Base-by-base conservation (phyloP, 2,888 invertebrate species). In the Ptychoptera contaminata region DNA sequence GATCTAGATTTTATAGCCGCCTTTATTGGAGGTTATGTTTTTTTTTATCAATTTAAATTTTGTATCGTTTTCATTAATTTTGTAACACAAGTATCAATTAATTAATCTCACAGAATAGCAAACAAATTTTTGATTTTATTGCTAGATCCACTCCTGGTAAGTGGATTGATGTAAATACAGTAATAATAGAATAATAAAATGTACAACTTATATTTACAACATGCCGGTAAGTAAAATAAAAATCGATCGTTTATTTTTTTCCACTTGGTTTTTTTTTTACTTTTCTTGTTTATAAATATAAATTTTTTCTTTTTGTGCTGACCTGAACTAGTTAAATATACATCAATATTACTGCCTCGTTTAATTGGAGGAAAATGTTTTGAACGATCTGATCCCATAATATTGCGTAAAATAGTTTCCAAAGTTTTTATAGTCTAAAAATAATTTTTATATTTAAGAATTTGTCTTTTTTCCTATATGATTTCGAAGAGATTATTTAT, bases 241-340 rank as follows among this genome's bases (percentile, higher is more conserved):
- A 23, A 23, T 23, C 23, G 23, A 23, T 23, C 23, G 23, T 23
- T 23, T 23, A 23, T 23, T 23, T 23, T 23, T 23, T 23, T 23
- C 7, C 23, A 23, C 7, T n/a, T n/a, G n/a, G 7, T 5, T 23
- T 23, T 23, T 23, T 23, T 23, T 23, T 23, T 23, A 23, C 23
- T 23, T 23, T 23, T 23, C 23, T 23, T 23, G 14, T 35, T n/a
- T 35, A 11, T 35, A 35, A 35, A 35, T 35, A 14, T 35, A 35
- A 35, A 6, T 37, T 16, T n/a, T 7, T 34, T 34, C 34, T n/a
- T 34, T 34, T 34, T 15, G 12, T 47, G 56, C 77, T 74, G 75
- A 86, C 86, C 86, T 85, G 85, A 83, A 68, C 82, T 82, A 68
- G 82, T 83, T 67, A 84, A 76, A 72, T 85, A 86, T 62, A 83